Percentiles rank a stretch among this genome's conserved stretches.
Conservation (phyloP, 2,888 invertebrate species). For the Watsonalla cultraria region DNA sequence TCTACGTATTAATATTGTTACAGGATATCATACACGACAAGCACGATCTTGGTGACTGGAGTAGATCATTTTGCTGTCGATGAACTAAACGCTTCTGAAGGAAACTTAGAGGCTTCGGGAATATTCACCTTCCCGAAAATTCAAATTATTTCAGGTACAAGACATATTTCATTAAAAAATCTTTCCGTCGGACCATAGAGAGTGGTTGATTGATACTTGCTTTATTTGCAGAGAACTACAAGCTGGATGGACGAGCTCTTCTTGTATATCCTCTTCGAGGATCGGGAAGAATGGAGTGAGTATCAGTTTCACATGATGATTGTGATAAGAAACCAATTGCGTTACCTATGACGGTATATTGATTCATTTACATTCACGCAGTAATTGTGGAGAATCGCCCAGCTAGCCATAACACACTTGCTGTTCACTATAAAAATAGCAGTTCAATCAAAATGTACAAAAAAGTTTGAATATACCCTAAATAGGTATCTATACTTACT, state of each 20-base stretch:
- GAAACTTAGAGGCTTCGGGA: slow-evolving; percentile 21
- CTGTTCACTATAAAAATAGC: too few species aligned
- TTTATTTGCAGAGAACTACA: slow-evolving; percentile 35
- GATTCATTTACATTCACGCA: too few species aligned
- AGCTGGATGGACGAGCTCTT: slow-evolving; percentile 36
- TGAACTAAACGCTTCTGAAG: slow-evolving; percentile 21
- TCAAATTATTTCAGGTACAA: slow-evolving; percentile 29
- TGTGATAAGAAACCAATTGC: too few species aligned
- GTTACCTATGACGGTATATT: too few species aligned
- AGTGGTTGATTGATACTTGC: not conserved
- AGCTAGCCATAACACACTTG: too few species aligned
- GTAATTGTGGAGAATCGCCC: too few species aligned
- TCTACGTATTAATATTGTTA: slow-evolving; percentile 2
- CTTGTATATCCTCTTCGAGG: slow-evolving; percentile 35
- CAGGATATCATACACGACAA: slow-evolving; percentile 33
- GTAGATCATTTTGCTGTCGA: slow-evolving; percentile 31
- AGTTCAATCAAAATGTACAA: too few species aligned
- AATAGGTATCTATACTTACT: too few species aligned
- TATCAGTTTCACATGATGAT: not conserved
- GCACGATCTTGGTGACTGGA: slow-evolving; percentile 31
- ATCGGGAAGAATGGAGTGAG: slow-evolving; percentile 41
- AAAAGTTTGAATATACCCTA: too few species aligned
- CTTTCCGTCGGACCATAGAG: not conserved
- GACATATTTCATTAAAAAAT: too few species aligned
- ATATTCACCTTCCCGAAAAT: slow-evolving; percentile 26